phyloP scores from a whole-genome alignment of 2,113 vertebrate genomes.

The Oncorhynchus tshawytscha region DNA sequence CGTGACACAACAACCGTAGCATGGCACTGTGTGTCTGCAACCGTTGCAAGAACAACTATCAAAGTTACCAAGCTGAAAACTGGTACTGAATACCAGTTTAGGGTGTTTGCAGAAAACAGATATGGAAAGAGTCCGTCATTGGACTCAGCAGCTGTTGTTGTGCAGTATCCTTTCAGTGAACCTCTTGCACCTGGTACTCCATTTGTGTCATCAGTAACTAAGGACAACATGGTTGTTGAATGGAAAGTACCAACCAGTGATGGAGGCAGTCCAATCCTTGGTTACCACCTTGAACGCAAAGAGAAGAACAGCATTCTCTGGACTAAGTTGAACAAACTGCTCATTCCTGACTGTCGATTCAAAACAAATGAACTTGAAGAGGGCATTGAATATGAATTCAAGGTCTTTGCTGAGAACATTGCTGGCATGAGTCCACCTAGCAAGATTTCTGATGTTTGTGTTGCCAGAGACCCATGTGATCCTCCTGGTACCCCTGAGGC shows the following conservation, averaged over 20 bases:
- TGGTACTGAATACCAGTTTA: conserved; percentile 94
- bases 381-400: conserved; percentile 97
- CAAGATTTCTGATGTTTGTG: conserved; percentile 87
- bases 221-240: conserved; percentile 91
- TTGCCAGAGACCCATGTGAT: conserved; percentile 95
- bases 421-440: conserved; percentile 90
- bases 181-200: conserved; percentile 90
- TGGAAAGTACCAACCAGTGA: conserved; percentile 93
- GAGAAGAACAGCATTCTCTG: conserved; percentile 98
- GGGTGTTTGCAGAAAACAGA: conserved; percentile 94
- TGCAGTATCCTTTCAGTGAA: conserved; percentile 92
- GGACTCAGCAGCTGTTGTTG: conserved; percentile 83
- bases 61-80: conserved; percentile 93
- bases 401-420: conserved; percentile 94
- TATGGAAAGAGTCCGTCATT: conserved; percentile 91
- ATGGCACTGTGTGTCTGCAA: conserved; percentile 95
- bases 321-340: conserved; percentile 89
- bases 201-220: conserved; percentile 84
- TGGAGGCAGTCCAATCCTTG: conserved; percentile 89
- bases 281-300: conserved; percentile 96
- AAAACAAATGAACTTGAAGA: conserved; percentile 93
- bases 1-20: conserved; percentile 91
- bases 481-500: conserved; percentile 91
- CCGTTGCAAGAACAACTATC: conserved; percentile 95
- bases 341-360: conserved; percentile 87